Evolutionary conservation across 2,888 invertebrate species (phyloP), one percentile per base, ranked within the genome.

Genomic region (Apeira syringaria): DNA sequence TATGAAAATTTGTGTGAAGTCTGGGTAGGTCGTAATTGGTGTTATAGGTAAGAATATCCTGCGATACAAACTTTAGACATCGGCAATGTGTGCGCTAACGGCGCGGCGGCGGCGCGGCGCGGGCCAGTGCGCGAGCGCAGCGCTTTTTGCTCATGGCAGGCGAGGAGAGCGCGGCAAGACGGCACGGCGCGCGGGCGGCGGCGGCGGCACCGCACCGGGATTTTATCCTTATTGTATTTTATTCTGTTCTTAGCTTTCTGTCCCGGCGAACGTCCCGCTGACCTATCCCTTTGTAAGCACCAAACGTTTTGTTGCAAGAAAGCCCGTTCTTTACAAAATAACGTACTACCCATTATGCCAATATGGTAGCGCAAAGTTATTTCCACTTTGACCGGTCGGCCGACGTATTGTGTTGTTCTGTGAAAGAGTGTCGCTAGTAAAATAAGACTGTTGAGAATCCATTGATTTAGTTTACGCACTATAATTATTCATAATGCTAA

Each of bases 221-320:
- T 71, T 69, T 76, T 74, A 74, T 80, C 78, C 76, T 78, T 79
- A 72, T 75, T 84, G 74, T 78, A 74, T 78, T 80, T 81, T 87
- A 86, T 81, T 87, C 81, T 68, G 78, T 76, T 77, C 74, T 69
- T 73, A 73, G 76, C 80, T 73, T 76, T 77, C 79, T 69, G 71
- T 72, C 72, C 67, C 67, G 70, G 50, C 73, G 77, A 74, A 79
- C 83, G 84, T 75, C 69, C 70, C 67, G 59, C 59, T 59, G 52
- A 61, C 59, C 58, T 61, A 61, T 66, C 65, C 65, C 59, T 60
- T 64, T 65, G 66, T 64, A 7, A 60, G 55, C 51, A 47, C 51
- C 50, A 43, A 54, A 54, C 53, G 56, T 64, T 63, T 57, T 62
- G 61, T 59, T 64, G 47, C 59, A 68, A 74, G 64, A 68, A 69